Evolutionary conservation across 2,113 vertebrate genomes (phyloP).

Genomic region (Pelobates fuscus): DNA sequence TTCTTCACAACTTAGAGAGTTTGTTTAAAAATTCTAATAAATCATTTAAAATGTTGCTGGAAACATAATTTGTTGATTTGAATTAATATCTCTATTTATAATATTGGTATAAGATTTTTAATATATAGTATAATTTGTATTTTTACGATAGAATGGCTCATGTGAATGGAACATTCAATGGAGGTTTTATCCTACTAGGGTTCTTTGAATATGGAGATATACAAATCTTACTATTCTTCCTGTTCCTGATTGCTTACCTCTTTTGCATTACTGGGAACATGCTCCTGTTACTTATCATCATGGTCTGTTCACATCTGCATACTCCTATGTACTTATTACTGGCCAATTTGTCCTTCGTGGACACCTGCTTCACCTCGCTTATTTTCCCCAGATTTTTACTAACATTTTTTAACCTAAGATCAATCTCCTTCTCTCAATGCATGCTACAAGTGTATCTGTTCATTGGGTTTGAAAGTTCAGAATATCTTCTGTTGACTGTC

Average conservation of each 20-base stretch:
- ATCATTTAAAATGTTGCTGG: too few species aligned
- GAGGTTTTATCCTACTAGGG: background rate
- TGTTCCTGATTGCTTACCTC: background rate
- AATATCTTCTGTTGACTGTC: background rate
- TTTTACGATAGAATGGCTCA: background rate
- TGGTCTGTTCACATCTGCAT: background rate
- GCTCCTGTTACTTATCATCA: background rate
- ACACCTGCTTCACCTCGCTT: background rate
- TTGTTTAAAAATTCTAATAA: too few species aligned
- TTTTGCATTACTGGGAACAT: background rate
- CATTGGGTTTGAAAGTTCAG: background rate
- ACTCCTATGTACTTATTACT: conserved; percentile 21
- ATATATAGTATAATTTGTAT: too few species aligned
- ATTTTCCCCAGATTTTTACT: conserved; percentile 7
- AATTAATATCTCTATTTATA: too few species aligned
- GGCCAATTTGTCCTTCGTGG: conserved; percentile 11
- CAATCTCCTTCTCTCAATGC: background rate
- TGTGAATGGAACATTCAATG: conserved; percentile 12
- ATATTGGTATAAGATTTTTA: too few species aligned
- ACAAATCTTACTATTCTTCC: background rate
- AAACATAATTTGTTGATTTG: too few species aligned
- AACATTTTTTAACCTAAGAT: background rate
- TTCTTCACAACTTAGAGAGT: too few species aligned
- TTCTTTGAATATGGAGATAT: conserved; percentile 1
- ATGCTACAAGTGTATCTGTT: conserved; percentile 6